Conservation (phyloP, 2,113 vertebrate genomes). For the Labeo catla region DNA sequence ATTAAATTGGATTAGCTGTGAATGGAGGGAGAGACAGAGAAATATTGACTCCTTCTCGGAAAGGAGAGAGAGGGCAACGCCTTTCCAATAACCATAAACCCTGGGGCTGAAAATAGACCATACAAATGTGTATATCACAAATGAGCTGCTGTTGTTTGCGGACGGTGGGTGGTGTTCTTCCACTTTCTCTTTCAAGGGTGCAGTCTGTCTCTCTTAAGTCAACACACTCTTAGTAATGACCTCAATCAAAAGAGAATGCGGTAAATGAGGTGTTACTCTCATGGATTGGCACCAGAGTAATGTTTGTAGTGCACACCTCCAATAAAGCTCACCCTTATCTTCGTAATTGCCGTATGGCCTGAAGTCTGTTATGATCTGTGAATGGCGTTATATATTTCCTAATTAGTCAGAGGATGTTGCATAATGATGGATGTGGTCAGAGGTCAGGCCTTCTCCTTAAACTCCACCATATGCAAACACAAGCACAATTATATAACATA, state of each 20-base stretch:
- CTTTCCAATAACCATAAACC: slow-evolving; percentile 85
- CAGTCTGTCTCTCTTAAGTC: slow-evolving; percentile 50
- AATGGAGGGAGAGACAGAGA: slow-evolving; percentile 75
- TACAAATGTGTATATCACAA: slow-evolving; percentile 77
- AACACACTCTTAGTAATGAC: slow-evolving; percentile 29
- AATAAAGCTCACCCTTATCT: not conserved
- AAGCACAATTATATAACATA: not conserved
- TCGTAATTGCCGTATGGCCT: not conserved
- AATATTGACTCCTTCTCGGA: slow-evolving; percentile 84
- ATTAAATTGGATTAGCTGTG: slow-evolving; percentile 62
- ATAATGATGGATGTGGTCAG: not conserved
- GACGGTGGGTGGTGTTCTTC: slow-evolving; percentile 54
- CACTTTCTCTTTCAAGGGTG: slow-evolving; percentile 48
- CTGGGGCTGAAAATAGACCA: slow-evolving; percentile 78
- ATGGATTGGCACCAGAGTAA: slow-evolving; percentile 12
- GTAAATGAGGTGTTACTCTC: slow-evolving; percentile 38
- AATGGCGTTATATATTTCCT: slow-evolving; percentile 5
- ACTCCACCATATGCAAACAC: not conserved
- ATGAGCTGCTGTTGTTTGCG: slow-evolving; percentile 70
- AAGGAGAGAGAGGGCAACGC: slow-evolving; percentile 77
- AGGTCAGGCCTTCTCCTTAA: slow-evolving; percentile 9
- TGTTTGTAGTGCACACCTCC: not conserved
- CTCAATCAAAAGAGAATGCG: slow-evolving; percentile 40
- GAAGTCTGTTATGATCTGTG: slow-evolving; percentile 7
- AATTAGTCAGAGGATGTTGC: not conserved